Evolutionary conservation across 2,888 invertebrate species (phyloP).

Genomic region (Drosophila atripex): DNA sequence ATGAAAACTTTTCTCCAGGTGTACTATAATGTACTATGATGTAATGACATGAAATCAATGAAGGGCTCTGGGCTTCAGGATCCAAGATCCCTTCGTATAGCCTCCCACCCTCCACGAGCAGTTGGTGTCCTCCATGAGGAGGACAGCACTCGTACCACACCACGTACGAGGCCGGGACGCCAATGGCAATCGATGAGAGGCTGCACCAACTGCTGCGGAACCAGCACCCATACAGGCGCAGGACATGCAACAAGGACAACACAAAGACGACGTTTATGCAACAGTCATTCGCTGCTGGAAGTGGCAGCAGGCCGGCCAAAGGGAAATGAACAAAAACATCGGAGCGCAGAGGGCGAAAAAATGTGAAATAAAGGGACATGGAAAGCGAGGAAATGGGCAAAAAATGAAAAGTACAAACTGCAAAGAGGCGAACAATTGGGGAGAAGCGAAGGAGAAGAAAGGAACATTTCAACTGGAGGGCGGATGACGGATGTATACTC

Average conservation of each 20-base stretch:
- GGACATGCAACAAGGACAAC: constrained; percentile 61
- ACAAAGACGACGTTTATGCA: constrained; percentile 78
- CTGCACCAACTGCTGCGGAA: constrained; percentile 74
- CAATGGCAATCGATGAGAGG: constrained; percentile 65
- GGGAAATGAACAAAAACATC: constrained; percentile 5
- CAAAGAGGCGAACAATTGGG: constrained; percentile 26
- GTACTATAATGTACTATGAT: no score
- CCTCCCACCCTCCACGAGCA: no score
- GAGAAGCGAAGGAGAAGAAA: constrained; percentile 6
- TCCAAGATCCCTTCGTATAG: no score
- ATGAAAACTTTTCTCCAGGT: no score
- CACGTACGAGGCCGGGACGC: constrained; percentile 20
- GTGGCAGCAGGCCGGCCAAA: constrained; percentile 49
- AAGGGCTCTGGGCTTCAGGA: no score
- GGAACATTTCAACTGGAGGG: background rate
- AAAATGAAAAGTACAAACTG: constrained; percentile 23
- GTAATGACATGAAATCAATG: no score
- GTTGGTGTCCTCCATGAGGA: no score
- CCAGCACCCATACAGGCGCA: constrained; percentile 17
- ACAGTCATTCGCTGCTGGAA: constrained; percentile 75
- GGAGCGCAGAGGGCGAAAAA: constrained; percentile 14
- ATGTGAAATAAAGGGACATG: constrained; percentile 8
- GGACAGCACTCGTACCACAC: no score
- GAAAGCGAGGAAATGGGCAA: background rate
- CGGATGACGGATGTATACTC: no score